A percentile compares a stretch with the other conserved stretches of the same genome.
Conservation (phyloP, 2,888 invertebrate genomes). For the Lithophane ornitopus region DNA sequence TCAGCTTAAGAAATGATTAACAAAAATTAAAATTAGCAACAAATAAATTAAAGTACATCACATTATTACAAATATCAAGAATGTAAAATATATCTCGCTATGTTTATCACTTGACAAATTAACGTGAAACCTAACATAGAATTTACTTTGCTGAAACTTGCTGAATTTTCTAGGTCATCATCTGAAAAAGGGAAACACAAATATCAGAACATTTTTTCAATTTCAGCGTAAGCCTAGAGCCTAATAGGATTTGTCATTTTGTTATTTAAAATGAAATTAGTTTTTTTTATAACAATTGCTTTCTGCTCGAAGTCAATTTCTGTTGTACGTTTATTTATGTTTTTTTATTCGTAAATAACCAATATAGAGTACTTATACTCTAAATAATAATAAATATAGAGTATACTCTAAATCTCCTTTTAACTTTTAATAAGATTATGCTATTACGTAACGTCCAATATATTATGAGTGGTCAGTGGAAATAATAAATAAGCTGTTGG, state of each 20-base stretch:
- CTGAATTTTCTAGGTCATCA: constrained; percentile 79
- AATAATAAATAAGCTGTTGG: constrained; percentile 29
- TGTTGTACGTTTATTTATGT: not conserved
- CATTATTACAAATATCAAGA: constrained; percentile 75
- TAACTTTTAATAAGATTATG: not conserved
- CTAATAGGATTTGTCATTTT: constrained; percentile 39
- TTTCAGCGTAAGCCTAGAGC: constrained; percentile 5
- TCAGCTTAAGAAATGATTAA: constrained; percentile 72
- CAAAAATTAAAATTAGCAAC: constrained; percentile 57
- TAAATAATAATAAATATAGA: too few species aligned
- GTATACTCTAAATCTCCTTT: too few species aligned
- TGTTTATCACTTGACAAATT: constrained; percentile 72
- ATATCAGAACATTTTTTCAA: constrained; percentile 22
- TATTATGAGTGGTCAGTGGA: not conserved
- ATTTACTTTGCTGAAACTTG: constrained; percentile 70
- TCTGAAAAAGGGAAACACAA: constrained; percentile 74
- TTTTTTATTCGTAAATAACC: too few species aligned
- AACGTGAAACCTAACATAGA: constrained; percentile 70
- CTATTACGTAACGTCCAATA: not conserved
- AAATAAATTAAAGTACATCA: constrained; percentile 54
- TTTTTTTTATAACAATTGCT: constrained; percentile 12
- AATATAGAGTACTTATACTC: too few species aligned
- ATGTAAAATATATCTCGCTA: constrained; percentile 68
- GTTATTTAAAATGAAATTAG: constrained; percentile 25
- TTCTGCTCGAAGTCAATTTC: constrained; percentile 10